Percentiles rank a stretch among this genome's conserved stretches.
These are phyloP conservation scores for Drosophila mulleri DNA, from an alignment of 2,888 invertebrate genomes.

Conservation along the genomic window DNA sequence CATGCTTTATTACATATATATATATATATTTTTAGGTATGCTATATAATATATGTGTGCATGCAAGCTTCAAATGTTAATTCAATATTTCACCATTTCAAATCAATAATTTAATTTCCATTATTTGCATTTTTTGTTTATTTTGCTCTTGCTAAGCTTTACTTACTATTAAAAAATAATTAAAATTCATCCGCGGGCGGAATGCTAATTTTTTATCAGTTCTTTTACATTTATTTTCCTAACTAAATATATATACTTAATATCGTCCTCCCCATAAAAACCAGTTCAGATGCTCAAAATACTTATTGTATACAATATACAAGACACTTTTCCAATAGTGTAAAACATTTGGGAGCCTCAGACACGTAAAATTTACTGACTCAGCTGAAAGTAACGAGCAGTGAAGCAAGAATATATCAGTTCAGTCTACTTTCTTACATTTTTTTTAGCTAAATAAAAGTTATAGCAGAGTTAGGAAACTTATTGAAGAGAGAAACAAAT, in stretches of 20 bases:
- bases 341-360: neutral
- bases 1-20: constrained; percentile 11
- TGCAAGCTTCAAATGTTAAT: constrained; percentile 28
- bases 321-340: neutral
- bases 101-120: neutral
- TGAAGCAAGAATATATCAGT: neutral
- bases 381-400: constrained; percentile 23
- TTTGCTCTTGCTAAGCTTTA: neutral
- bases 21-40: neutral
- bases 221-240: neutral
- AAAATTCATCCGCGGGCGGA: constrained; percentile 67
- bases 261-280: neutral
- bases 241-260: neutral
- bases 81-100: neutral
- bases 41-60: constrained; percentile 20
- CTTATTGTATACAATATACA: neutral
- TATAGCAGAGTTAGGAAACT: constrained; percentile 29
- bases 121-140: neutral
- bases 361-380: neutral
- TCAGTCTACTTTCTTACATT: neutral
- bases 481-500: constrained; percentile 47
- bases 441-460: constrained; percentile 14
- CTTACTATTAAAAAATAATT: constrained; percentile 8
- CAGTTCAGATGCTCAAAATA: constrained; percentile 15
- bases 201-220: constrained; percentile 1